These are phyloP conservation scores for Atrina japonica DNA, from an alignment of 2,888 invertebrate genomes.

Conservation along the genomic window DNA sequence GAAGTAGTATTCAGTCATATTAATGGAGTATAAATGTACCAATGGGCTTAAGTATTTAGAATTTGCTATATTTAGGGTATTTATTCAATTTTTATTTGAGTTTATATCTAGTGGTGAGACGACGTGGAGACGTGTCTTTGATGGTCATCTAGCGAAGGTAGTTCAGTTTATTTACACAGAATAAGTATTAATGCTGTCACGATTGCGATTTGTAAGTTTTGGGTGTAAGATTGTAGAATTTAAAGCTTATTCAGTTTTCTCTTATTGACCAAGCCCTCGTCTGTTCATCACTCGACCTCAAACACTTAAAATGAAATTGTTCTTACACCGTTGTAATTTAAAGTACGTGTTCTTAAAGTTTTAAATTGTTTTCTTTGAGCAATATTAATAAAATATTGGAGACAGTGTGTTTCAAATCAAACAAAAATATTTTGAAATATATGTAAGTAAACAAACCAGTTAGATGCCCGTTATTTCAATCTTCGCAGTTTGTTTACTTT, in stretches of 20 bases:
- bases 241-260: constrained; percentile 26
- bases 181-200: constrained; percentile 39
- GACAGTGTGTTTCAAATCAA: constrained; percentile 33
- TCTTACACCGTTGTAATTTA: constrained; percentile 14
- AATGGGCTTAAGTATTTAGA: constrained; percentile 32
- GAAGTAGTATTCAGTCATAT: constrained; percentile 23
- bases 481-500: too few relatives aligned
- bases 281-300: constrained; percentile 21
- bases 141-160: constrained; percentile 30
- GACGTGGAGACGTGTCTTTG: constrained; percentile 30
- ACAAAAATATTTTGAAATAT: constrained; percentile 27
- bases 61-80: constrained; percentile 29
- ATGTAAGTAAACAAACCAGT: too few relatives aligned
- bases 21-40: constrained; percentile 32
- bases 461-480: too few relatives aligned
- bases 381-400: constrained; percentile 25
- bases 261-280: constrained; percentile 27
- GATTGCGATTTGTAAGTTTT: constrained; percentile 28
- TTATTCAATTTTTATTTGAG: constrained; percentile 41
- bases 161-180: constrained; percentile 40
- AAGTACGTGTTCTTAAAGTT: constrained; percentile 22
- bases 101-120: constrained; percentile 31
- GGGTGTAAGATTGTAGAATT: constrained; percentile 35
- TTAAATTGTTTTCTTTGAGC: constrained; percentile 37
- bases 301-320: constrained; percentile 23